Base-by-base conservation (phyloP, 2,797 vertebrate species). In the Etheostoma perlongum region DNA sequence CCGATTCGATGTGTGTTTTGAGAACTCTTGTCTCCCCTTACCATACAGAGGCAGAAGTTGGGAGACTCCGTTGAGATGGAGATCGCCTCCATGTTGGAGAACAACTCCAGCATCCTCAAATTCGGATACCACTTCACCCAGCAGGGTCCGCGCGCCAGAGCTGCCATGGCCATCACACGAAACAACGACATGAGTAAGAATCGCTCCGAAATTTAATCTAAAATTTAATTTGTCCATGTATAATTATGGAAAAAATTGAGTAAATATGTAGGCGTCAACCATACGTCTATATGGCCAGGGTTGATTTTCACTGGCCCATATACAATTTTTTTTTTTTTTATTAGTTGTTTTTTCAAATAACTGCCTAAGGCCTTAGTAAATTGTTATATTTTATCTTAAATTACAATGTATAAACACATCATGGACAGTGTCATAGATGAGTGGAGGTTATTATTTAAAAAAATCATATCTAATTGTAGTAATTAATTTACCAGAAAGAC, bases 81-180 rank as follows among this genome's bases (percentile, higher is more conserved):
- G 92, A 98, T 99, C 84, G 98, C 97, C 42, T 84, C 94, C n/a
- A 97, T 99, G 97, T 76, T 99, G 77, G 98, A 99, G 90, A 96
- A 96, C 78, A 97, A 97, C 86, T 95, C 97, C 67, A 96, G 96
- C 66, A 96, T 99, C 19, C 86, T 96, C 11, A 97, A 96, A 68
- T 97, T 99, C 2, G 97, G 98, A 40, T 99, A 99, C 91, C 97
- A 99, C 86, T 99, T 99, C 90, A 97, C 95, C 10, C 97, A 97
- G 93, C 98, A 98, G 78, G 98, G 98, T 0, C 98, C 98, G 4
- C 96, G 98, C 0, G 96, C 97, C 85, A 93, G 97, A 27, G 97
- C 97, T 0, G 96, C 96, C 79, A 96, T 95, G 16, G 97, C 97
- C 74, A 96, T 99, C 90, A 98, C 97, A 25, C 93, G 95, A 25